These are phyloP conservation scores for Ceratosolen fusciceps DNA, from an alignment of 1,140 invertebrate genomes.

Conservation along the genomic window DNA sequence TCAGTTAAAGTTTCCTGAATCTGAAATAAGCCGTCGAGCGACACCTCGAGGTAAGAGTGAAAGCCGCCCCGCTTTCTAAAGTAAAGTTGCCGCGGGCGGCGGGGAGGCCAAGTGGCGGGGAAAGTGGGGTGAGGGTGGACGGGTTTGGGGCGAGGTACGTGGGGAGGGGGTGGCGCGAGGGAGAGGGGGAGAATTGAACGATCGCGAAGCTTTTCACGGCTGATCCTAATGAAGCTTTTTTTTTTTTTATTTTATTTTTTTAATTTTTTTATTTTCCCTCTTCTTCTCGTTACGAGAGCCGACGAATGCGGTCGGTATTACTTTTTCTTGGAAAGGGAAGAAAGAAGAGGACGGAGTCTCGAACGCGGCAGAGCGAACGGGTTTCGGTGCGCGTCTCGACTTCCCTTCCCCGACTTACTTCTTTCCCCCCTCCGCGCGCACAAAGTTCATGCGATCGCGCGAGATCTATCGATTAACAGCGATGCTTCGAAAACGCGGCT, in stretches of 20 bases:
- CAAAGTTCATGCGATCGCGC: slow-evolving; percentile 7
- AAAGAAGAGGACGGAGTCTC: background rate
- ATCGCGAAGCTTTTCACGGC: background rate
- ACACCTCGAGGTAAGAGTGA: no score
- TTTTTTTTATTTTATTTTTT: no score
- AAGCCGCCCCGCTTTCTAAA: no score
- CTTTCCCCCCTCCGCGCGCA: background rate
- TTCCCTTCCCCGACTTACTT: slow-evolving; percentile 1
- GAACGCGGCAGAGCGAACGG: background rate
- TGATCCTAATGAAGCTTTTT: background rate
- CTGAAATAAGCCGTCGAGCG: no score
- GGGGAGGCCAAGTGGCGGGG: no score
- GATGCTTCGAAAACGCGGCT: background rate
- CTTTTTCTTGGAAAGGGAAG: background rate
- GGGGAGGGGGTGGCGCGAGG: no score
- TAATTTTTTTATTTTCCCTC: no score
- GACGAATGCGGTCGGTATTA: background rate
- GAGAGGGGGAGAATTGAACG: no score
- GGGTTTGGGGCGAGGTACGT: no score
- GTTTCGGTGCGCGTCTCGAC: slow-evolving; percentile 10
- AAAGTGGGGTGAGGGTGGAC: no score
- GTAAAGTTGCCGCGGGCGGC: no score
- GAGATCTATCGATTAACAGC: slow-evolving; percentile 22
- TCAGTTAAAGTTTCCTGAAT: no score
- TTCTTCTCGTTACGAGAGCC: background rate